Evolutionary conservation across 37 sponge, comb jelly and placozoan species (phyloP).

Genomic region (Mnemiopsis leidyi): DNA sequence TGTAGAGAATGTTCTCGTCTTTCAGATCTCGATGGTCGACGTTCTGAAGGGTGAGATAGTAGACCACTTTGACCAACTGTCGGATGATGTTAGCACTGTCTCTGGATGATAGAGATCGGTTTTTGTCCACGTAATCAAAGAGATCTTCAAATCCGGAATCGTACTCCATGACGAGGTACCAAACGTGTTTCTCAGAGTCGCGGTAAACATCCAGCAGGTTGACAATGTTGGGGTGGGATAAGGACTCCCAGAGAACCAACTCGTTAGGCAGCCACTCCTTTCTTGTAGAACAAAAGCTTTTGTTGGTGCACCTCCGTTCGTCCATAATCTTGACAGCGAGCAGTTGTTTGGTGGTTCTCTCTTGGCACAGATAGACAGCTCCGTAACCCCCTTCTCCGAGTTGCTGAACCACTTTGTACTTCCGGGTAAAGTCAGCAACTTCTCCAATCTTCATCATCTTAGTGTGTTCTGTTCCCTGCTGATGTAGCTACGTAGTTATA

Average conservation of each 20-base stretch:
- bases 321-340: conserved; percentile 21
- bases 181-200: background rate
- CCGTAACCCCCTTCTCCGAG: conserved; percentile 42
- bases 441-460: background rate
- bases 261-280: conserved; percentile 44
- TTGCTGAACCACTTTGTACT: background rate
- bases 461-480: too few species aligned
- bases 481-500: background rate
- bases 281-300: background rate
- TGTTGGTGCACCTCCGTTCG: background rate
- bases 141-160: background rate
- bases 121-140: conserved; percentile 49
- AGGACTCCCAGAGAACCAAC: conserved; percentile 16
- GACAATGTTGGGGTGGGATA: conserved; percentile 40
- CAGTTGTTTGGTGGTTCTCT: background rate
- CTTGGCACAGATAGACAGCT: conserved; percentile 9
- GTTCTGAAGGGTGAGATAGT: conserved; percentile 34
- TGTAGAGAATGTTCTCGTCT: conserved; percentile 65
- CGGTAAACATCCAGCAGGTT: conserved; percentile 21
- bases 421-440: background rate
- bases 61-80: conserved; percentile 22
- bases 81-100: conserved; percentile 30
- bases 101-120: background rate
- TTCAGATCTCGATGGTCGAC: conserved; percentile 54
- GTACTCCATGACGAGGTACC: conserved; percentile 66